Evolutionary conservation across 2,113 vertebrate species (phyloP).

Genomic region (Periophthalmus modestus): DNA sequence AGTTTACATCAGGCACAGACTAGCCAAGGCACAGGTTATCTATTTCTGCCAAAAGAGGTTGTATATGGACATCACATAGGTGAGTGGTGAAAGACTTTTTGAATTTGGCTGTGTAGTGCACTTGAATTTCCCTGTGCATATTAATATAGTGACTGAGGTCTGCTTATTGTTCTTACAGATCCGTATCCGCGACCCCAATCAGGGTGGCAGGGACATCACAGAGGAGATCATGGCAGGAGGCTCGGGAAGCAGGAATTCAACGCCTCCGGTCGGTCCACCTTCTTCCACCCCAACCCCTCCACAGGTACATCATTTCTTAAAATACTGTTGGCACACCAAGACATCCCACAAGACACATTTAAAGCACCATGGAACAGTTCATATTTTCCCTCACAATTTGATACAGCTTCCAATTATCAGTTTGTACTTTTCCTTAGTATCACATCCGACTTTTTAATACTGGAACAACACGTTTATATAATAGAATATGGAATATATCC

Average conservation of each 20-base stretch:
- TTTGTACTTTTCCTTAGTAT: slow-evolving; percentile 12
- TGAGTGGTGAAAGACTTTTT: too few species aligned
- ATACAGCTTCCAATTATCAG: neutral
- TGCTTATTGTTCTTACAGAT: slow-evolving; percentile 81
- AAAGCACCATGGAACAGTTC: neutral
- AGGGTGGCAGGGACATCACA: slow-evolving; percentile 96
- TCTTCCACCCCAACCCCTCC: slow-evolving; percentile 90
- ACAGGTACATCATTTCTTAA: slow-evolving; percentile 79
- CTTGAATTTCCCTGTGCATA: too few species aligned
- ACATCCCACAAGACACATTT: neutral
- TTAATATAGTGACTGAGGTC: slow-evolving; percentile 29
- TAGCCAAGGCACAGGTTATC: too few species aligned
- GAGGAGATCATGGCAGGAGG: slow-evolving; percentile 97
- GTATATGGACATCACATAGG: too few species aligned
- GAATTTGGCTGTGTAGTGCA: too few species aligned
- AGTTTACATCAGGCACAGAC: too few species aligned
- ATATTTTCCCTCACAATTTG: neutral
- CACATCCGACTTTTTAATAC: neutral
- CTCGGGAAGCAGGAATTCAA: slow-evolving; percentile 93
- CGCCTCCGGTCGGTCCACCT: slow-evolving; percentile 86
- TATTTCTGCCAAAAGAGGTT: too few species aligned
- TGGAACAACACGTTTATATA: neutral
- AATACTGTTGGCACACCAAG: neutral
- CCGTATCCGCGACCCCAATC: slow-evolving; percentile 97
- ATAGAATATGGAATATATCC: neutral